These are phyloP conservation scores for Lerista edwardsae DNA, from an alignment of 2,797 vertebrate genomes.

Conservation along the genomic window DNA sequence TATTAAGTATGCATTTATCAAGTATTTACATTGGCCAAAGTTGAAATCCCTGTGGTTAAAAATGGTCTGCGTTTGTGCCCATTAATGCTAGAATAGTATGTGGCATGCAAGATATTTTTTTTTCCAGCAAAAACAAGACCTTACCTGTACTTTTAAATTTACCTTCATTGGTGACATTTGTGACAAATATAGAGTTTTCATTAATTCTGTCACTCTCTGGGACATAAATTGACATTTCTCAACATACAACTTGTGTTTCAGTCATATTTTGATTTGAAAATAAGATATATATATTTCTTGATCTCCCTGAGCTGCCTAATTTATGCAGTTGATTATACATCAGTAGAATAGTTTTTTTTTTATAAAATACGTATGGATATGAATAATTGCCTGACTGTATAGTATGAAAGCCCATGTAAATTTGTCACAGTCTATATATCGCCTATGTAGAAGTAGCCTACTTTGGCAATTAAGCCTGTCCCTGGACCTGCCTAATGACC, in stretches of 20 bases:
- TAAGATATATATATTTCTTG: not conserved
- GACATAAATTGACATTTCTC: not conserved
- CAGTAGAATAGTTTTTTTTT: conserved; percentile 16
- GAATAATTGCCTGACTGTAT: not conserved
- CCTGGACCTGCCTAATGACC: not conserved
- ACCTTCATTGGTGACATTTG: not conserved
- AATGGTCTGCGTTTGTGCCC: not conserved
- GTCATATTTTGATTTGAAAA: no score
- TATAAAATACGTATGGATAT: not conserved
- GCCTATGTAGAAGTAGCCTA: not conserved
- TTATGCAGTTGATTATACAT: not conserved
- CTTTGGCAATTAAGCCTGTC: not conserved
- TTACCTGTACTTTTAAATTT: not conserved
- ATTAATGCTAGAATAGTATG: not conserved
- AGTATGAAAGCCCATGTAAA: not conserved
- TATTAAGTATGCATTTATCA: not conserved
- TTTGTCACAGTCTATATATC: not conserved
- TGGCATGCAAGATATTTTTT: not conserved
- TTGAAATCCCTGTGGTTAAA: not conserved
- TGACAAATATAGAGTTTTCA: not conserved
- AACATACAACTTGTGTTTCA: not conserved
- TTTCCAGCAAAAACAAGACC: not conserved
- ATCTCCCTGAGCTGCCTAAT: not conserved
- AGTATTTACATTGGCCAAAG: not conserved
- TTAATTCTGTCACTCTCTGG: not conserved